Conservation (phyloP, 2,113 vertebrate genomes). For the Thalassoma bifasciatum region DNA sequence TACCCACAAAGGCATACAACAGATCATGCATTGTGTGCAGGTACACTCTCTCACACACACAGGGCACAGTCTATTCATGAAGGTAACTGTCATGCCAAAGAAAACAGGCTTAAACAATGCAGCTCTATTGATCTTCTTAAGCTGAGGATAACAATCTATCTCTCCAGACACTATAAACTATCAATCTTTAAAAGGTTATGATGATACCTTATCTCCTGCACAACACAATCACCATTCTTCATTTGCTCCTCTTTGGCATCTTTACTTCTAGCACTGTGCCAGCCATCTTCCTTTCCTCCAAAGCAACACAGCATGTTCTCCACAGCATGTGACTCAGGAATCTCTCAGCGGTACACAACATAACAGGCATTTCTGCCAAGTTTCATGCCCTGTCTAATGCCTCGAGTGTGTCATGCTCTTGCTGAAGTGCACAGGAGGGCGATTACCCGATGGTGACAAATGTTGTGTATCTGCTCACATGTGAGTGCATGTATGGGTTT, state of each 20-base stretch:
- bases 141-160: background rate
- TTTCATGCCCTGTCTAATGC: constrained; percentile 24
- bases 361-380: constrained; percentile 62
- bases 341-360: constrained; percentile 67
- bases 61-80: background rate
- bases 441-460: background rate
- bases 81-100: constrained; percentile 13
- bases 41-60: background rate
- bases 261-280: background rate
- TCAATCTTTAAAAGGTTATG: background rate
- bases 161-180: constrained; percentile 3
- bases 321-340: constrained; percentile 66
- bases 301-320: constrained; percentile 2
- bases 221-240: background rate
- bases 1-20: constrained; percentile 9
- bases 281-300: background rate
- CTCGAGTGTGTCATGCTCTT: background rate
- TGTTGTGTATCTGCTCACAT: background rate
- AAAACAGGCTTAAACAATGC: constrained; percentile 17
- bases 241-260: background rate
- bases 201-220: background rate
- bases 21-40: background rate
- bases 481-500: background rate
- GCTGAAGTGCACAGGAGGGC: background rate
- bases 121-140: background rate